phyloP scores from a whole-genome alignment of 2,888 invertebrate genomes.

The Mylabris sibirica region DNA sequence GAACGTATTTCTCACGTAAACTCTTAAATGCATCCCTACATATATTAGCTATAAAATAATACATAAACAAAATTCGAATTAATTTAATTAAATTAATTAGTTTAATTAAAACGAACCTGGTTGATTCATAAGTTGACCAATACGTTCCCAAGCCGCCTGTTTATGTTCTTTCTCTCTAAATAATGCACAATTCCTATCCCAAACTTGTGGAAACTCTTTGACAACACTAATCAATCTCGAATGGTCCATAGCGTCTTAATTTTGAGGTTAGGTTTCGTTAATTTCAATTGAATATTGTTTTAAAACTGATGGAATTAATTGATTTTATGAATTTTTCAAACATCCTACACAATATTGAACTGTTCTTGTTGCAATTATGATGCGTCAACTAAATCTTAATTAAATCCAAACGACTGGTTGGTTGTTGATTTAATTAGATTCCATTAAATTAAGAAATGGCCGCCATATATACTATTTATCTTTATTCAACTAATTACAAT shows the following conservation, averaged over 20 bases:
- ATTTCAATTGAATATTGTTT: neutral
- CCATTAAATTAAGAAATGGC: conserved; percentile 31
- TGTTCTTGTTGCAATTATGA: neutral
- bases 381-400: conserved; percentile 21
- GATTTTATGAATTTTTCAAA: neutral
- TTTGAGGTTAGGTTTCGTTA: conserved; percentile 35
- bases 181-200: conserved; percentile 47
- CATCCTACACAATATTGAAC: neutral
- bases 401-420: conserved; percentile 22
- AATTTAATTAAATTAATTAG: conserved; percentile 1
- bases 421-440: conserved; percentile 31
- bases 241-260: conserved; percentile 41
- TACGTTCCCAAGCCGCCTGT: conserved; percentile 44
- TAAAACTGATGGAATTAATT: conserved; percentile 19
- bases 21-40: conserved; percentile 49
- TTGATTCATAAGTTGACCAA: conserved; percentile 40
- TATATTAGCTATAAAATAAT: conserved; percentile 37
- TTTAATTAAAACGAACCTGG: conserved; percentile 41
- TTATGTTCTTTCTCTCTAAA: conserved; percentile 48
- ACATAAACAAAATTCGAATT: conserved; percentile 7
- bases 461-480: conserved; percentile 6
- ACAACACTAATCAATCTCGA: conserved; percentile 41
- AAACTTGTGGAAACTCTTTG: conserved; percentile 45
- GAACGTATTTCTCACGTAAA: conserved; percentile 49
- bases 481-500: neutral